phyloP scores from a whole-genome alignment of 2,888 invertebrate genomes.

The Iphiclides podalirius region DNA sequence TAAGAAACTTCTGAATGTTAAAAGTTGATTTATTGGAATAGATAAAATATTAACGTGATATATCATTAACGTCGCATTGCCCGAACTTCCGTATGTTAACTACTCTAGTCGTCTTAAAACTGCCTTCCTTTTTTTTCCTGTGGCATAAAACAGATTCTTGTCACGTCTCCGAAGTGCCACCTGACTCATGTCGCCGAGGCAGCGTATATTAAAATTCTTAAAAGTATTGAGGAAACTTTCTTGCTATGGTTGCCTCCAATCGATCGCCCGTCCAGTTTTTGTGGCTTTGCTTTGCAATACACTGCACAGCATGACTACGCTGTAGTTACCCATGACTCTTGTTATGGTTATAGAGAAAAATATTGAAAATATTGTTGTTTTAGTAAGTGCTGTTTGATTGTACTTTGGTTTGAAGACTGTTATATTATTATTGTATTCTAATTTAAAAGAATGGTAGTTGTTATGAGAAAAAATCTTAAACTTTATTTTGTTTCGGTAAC shows the following conservation, averaged over 20 bases:
- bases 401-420: too few species aligned
- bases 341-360: too few species aligned
- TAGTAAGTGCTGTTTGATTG: too few species aligned
- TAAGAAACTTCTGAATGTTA: neutral
- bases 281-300: neutral
- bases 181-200: slow-evolving; percentile 52
- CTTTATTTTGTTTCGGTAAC: too few species aligned
- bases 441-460: too few species aligned
- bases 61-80: slow-evolving; percentile 15
- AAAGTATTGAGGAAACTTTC: slow-evolving; percentile 38
- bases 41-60: slow-evolving; percentile 13
- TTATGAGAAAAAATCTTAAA: too few species aligned
- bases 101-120: slow-evolving; percentile 19
- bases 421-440: too few species aligned
- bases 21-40: slow-evolving; percentile 1
- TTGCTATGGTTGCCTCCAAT: slow-evolving; percentile 5
- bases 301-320: neutral
- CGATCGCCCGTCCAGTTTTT: slow-evolving; percentile 6
- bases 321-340: neutral
- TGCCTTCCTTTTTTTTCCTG: slow-evolving; percentile 13
- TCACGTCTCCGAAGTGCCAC: slow-evolving; percentile 58
- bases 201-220: slow-evolving; percentile 62
- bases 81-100: slow-evolving; percentile 27
- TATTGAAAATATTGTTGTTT: too few species aligned
- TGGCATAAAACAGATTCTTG: slow-evolving; percentile 47